These are phyloP conservation scores for Meloidogyne floridensis DNA, from an alignment of 1,140 invertebrate species.

Conservation along the genomic window DNA sequence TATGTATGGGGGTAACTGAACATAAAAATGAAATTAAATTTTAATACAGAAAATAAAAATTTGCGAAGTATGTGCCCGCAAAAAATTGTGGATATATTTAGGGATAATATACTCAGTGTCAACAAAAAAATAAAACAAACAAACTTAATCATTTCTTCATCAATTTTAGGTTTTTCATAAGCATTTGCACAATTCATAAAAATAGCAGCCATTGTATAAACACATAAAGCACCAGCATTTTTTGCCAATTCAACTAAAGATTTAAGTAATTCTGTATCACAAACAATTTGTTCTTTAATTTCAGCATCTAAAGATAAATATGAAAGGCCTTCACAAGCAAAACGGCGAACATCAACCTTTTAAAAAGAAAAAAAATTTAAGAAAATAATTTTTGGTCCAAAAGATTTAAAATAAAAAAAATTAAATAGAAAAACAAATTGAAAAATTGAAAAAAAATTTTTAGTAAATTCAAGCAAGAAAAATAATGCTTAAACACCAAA, in stretches of 20 bases:
- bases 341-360: slow-evolving; percentile 38
- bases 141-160: slow-evolving; percentile 90
- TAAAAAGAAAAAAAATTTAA: not conserved
- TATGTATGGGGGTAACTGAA: too few relatives aligned
- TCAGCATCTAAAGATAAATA: slow-evolving; percentile 96
- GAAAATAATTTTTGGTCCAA: not conserved
- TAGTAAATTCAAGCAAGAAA: too few relatives aligned
- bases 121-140: not conserved
- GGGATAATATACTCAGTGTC: too few relatives aligned
- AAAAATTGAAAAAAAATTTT: too few relatives aligned
- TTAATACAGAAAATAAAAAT: too few relatives aligned
- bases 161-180: slow-evolving; percentile 94
- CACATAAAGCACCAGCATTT: slow-evolving; percentile 64
- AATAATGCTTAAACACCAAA: too few relatives aligned
- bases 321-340: slow-evolving; percentile 89
- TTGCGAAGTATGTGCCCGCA: too few relatives aligned
- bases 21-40: too few relatives aligned
- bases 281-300: slow-evolving; percentile 89
- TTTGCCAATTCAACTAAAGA: slow-evolving; percentile 84
- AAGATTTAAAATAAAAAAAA: not conserved
- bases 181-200: slow-evolving; percentile 95
- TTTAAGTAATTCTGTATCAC: slow-evolving; percentile 80
- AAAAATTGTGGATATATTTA: too few relatives aligned
- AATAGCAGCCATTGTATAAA: slow-evolving; percentile 67
- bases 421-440: not conserved